phyloP scores from a whole-genome alignment of 2,888 invertebrate genomes.

The Ischnura elegans region DNA sequence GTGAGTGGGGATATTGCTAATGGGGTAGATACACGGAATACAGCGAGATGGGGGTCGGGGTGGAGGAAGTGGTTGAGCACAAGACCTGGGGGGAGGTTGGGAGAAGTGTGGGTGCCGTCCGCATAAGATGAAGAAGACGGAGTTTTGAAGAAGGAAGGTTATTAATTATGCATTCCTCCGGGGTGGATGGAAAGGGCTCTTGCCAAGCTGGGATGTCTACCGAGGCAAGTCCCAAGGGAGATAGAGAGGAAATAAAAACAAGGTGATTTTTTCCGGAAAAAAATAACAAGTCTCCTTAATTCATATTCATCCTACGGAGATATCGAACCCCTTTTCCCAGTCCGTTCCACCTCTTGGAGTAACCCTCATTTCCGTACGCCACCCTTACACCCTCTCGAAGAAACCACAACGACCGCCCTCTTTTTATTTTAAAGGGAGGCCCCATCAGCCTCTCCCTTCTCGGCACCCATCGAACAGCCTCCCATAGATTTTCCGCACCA shows the following conservation, averaged over 20 bases:
- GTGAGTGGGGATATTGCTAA: neutral
- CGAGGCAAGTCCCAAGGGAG: neutral
- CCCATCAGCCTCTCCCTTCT: neutral
- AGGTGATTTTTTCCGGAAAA: neutral
- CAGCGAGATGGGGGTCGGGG: neutral
- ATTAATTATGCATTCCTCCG: conserved; percentile 10
- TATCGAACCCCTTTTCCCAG: neutral
- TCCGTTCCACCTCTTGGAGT: neutral
- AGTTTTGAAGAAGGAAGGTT: neutral
- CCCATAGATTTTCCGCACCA: conserved; percentile 39
- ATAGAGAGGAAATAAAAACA: neutral
- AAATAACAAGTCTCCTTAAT: conserved; percentile 13
- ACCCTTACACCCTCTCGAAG: neutral
- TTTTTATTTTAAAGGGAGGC: too few relatives aligned
- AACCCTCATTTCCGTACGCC: neutral
- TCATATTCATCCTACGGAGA: conserved; percentile 10
- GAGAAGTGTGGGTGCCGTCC: neutral
- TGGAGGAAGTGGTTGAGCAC: neutral
- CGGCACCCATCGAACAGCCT: neutral
- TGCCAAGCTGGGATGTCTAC: neutral
- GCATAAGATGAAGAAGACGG: conserved; percentile 16
- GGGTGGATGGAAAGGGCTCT: neutral
- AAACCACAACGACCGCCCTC: neutral
- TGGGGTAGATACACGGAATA: neutral
- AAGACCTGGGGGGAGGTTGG: neutral